Conservation (phyloP, 2,888 invertebrate genomes). For the Troilus luridus region DNA sequence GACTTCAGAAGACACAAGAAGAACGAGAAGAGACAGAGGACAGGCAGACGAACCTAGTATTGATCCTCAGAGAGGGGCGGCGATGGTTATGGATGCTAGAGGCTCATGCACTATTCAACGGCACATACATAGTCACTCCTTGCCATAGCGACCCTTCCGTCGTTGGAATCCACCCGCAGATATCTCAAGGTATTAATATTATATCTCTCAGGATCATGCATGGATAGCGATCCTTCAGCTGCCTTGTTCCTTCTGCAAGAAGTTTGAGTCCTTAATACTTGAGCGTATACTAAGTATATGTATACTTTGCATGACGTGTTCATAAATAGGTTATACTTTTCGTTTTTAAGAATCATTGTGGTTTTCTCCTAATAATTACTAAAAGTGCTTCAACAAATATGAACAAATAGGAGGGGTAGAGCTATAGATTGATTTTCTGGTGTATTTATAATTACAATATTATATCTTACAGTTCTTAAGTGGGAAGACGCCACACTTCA, state of each 20-base stretch:
- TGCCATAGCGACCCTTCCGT: not conserved
- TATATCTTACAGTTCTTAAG: too few species aligned
- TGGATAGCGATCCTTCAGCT: not conserved
- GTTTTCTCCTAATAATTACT: not conserved
- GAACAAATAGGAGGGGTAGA: too few species aligned
- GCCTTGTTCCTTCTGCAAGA: not conserved
- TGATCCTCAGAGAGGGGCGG: not conserved
- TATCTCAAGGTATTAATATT: not conserved
- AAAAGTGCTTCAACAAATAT: too few species aligned
- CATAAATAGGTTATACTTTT: too few species aligned
- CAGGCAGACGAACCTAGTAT: constrained; percentile 36
- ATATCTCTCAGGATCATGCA: constrained; percentile 11
- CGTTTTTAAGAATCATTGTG: too few species aligned
- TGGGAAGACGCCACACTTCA: too few species aligned
- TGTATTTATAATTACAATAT: too few species aligned
- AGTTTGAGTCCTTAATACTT: not conserved
- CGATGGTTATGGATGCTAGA: constrained; percentile 35
- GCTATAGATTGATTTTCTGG: too few species aligned
- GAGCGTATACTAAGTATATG: not conserved
- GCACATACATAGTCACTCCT: constrained; percentile 17
- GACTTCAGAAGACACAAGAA: too few species aligned
- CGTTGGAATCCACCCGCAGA: too few species aligned
- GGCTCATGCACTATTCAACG: constrained; percentile 31
- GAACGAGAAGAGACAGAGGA: not conserved
- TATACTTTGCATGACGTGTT: too few species aligned